A percentile compares a stretch with the other conserved stretches of the same genome.
Conservation (phyloP, 2,797 vertebrate genomes). For the Podarcis lilfordi region DNA sequence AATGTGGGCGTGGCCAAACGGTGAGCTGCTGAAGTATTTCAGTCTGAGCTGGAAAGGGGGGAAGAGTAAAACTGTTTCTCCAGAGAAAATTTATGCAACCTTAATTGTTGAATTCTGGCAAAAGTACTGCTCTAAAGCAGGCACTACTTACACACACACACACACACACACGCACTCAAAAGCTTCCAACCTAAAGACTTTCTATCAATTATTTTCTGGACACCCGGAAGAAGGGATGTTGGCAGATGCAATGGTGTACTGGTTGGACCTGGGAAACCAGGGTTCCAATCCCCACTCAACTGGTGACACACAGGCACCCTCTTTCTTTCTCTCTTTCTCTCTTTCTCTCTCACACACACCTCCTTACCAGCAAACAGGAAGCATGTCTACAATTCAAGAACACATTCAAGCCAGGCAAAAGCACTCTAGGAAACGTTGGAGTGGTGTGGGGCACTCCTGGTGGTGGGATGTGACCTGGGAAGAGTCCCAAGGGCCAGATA, state of each 20-base stretch:
- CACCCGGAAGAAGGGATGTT: neutral
- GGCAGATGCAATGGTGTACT: neutral
- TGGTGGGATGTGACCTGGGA: no score
- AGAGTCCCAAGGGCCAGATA: no score
- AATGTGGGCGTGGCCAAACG: neutral
- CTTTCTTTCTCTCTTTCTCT: no score
- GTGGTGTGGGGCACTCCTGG: no score
- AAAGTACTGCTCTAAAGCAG: neutral
- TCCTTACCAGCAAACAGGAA: no score
- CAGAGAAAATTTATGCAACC: neutral
- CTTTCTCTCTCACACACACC: no score
- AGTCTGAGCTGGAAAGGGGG: neutral
- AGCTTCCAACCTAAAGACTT: neutral
- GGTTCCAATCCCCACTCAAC: no score
- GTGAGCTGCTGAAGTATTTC: neutral
- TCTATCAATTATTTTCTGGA: neutral
- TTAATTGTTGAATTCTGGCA: neutral
- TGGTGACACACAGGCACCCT: no score
- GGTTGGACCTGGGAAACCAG: no score
- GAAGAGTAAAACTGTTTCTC: neutral
- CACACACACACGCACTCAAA: neutral
- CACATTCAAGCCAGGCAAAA: no score
- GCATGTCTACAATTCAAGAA: no score
- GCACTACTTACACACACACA: neutral
- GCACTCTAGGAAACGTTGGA: no score